Percentiles rank a stretch among this genome's conserved stretches.
phyloP scores from a whole-genome alignment of 2,888 invertebrate species.

The Cheiracanthium punctorium region DNA sequence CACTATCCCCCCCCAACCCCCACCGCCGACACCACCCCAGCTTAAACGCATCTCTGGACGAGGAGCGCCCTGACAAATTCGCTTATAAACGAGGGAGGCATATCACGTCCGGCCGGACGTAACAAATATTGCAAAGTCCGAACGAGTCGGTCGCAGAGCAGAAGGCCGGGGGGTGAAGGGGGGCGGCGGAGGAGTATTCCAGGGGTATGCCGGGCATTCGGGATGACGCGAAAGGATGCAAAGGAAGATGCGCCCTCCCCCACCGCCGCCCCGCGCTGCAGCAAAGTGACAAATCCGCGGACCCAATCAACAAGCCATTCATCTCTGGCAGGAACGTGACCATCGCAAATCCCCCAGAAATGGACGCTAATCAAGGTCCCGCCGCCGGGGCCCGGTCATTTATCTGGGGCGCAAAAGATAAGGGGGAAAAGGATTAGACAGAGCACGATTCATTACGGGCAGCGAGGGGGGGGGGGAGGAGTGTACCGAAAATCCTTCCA shows the following conservation, averaged over 20 bases:
- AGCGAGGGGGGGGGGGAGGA: conserved; percentile 36
- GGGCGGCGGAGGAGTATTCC: background rate
- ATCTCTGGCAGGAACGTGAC: conserved; percentile 54
- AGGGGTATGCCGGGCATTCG: background rate
- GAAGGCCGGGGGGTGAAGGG: background rate
- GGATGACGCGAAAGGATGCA: too few relatives aligned
- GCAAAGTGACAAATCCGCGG: background rate
- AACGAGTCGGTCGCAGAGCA: background rate
- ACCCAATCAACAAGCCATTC: conserved; percentile 68
- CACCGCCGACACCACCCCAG: too few relatives aligned
- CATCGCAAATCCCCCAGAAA: conserved; percentile 67
- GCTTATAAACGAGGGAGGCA: background rate
- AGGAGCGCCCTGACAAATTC: too few relatives aligned
- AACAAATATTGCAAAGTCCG: background rate
- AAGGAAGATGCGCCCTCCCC: too few relatives aligned
- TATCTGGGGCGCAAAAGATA: conserved; percentile 46
- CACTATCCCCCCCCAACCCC: too few relatives aligned
- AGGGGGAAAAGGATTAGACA: conserved; percentile 7
- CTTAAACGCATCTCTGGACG: too few relatives aligned
- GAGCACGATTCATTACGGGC: conserved; percentile 51
- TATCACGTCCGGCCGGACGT: background rate
- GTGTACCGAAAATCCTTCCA: background rate
- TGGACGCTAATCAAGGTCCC: conserved; percentile 62
- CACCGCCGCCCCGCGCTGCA: too few relatives aligned
- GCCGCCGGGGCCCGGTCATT: conserved; percentile 44